Base-by-base conservation (phyloP, 2,888 invertebrate species). In the Tetrapedia diversipes region DNA sequence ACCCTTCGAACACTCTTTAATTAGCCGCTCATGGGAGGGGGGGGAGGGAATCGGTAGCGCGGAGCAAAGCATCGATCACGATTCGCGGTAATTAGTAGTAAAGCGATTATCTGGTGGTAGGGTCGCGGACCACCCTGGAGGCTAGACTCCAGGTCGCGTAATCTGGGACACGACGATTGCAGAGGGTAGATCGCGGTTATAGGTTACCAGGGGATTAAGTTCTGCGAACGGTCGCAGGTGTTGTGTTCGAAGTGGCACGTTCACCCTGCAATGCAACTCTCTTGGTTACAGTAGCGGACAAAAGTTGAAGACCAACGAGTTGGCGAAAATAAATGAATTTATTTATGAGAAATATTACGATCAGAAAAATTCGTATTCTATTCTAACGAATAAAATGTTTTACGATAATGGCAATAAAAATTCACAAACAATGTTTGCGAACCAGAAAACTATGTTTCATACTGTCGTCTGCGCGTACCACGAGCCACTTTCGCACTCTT, bases 191-290 rank as follows among this genome's bases (percentile, higher is more conserved):
- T 83, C 74, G 79, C 72, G 85, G 82, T 81, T 83, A 67, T 86
- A 81, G 64, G 77, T 75, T 78, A n/a, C n/a, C 61, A 49, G 67
- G 77, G 76, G 82, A 82, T 82, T 81, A 85, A 81, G 81, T 76
- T 81, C 81, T 87, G 87, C 83, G 87, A 87, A 88, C 85, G 57
- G 66, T 56, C 37, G 77, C 88, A 87, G 88, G 85, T 87, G 88
- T 75, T 43, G 51, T 80, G 54, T n/a, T 70, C 75, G 64, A 51
- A 51, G 56, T 49, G 61, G 74, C 68, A 60, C 69, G 72, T 80
- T 70, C 71, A 69, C 57, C 72, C 70, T 65, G 49, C 24, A 53
- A 32, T n/a, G 19, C 56, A 56, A 32, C 74, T 76, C 41, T 29
- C 64, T n/a, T n/a, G 57, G 78, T 83, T 81, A 81, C 37, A 54